Conservation (phyloP, 2,888 invertebrate genomes). For the Leucophenga maculata region DNA sequence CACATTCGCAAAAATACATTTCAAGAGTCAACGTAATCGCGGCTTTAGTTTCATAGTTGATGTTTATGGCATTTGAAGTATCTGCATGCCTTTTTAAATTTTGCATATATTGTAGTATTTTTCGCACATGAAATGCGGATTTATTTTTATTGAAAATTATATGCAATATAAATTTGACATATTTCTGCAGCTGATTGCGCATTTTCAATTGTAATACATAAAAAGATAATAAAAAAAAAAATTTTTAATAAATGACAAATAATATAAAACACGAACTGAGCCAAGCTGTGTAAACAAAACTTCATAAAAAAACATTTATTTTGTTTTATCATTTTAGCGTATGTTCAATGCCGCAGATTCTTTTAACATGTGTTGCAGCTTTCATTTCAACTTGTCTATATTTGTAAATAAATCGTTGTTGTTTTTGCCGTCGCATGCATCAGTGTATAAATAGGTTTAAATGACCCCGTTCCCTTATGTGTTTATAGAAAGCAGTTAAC, state of each 20-base stretch:
- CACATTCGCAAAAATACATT: slow-evolving; percentile 66
- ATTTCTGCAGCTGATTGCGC: background rate
- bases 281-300: no score
- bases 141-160: slow-evolving; percentile 9
- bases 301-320: no score
- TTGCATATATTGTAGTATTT: background rate
- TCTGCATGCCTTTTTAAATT: background rate
- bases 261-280: background rate
- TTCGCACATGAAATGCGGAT: slow-evolving; percentile 6
- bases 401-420: no score
- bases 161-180: background rate
- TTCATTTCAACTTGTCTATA: no score
- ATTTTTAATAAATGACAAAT: background rate
- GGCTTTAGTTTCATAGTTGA: slow-evolving; percentile 72
- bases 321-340: no score
- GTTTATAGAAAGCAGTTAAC: no score
- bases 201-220: background rate
- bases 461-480: no score
- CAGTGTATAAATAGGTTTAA: no score
- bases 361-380: no score
- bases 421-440: no score
- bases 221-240: no score
- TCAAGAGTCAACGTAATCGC: slow-evolving; percentile 72
- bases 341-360: no score
- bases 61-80: slow-evolving; percentile 64